Conservation (phyloP, 2,888 invertebrate species). For the Nomada flava region DNA sequence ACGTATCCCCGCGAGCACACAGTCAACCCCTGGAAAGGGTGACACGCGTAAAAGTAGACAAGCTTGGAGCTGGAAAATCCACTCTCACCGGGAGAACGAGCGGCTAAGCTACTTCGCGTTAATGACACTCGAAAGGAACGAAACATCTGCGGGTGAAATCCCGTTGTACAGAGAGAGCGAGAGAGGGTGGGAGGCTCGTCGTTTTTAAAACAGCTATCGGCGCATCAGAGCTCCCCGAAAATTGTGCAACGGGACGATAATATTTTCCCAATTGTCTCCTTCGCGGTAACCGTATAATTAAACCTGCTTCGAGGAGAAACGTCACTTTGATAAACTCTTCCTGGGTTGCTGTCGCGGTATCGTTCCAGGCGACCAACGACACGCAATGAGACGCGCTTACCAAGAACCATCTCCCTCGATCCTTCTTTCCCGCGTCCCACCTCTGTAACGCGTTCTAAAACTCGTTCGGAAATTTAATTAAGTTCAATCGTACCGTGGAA, state of each 20-base stretch:
- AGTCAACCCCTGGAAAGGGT: constrained; percentile 20
- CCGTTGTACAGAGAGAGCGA: not conserved
- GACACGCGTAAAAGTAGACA: constrained; percentile 60
- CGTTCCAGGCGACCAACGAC: constrained; percentile 27
- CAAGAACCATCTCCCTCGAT: too few relatives aligned
- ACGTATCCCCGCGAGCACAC: constrained; percentile 15
- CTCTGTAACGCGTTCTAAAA: not conserved
- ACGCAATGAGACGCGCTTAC: constrained; percentile 39
- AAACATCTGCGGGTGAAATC: not conserved
- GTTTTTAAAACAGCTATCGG: not conserved
- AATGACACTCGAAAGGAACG: constrained; percentile 43
- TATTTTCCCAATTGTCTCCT: constrained; percentile 15
- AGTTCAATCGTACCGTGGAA: constrained; percentile 9
- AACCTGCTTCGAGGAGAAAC: constrained; percentile 15
- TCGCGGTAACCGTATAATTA: not conserved
- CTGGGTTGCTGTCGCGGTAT: constrained; percentile 12
- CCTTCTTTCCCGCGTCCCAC: not conserved
- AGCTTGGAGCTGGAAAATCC: constrained; percentile 38
- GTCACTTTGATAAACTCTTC: constrained; percentile 25
- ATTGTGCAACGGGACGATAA: not conserved
- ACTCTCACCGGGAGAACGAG: constrained; percentile 34
- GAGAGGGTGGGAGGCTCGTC: not conserved
- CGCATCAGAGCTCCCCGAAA: not conserved
- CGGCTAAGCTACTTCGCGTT: constrained; percentile 33
- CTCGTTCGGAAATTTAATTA: constrained; percentile 17